Evolutionary conservation across 2,797 vertebrate species (phyloP).

Genomic region (Babyrousa celebensis): DNA sequence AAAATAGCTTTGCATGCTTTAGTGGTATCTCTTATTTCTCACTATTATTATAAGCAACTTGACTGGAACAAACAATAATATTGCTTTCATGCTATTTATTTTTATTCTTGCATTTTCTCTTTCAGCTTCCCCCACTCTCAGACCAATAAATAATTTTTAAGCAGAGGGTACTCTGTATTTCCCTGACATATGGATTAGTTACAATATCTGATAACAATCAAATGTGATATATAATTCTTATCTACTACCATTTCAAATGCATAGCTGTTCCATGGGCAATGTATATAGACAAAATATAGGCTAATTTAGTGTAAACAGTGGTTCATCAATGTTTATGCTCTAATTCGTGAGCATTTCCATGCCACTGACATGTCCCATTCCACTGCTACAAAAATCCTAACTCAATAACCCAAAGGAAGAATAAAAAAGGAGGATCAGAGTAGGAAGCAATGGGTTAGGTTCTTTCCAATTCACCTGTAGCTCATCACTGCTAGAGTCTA

Average conservation of each 20-base stretch:
- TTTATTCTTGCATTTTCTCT: conserved; percentile 43
- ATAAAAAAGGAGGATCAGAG: background rate
- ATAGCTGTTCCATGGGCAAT: background rate
- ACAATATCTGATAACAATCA: conserved; percentile 43
- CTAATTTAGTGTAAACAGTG: background rate
- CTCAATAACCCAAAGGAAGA: background rate
- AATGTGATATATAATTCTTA: conserved; percentile 13
- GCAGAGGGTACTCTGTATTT: background rate
- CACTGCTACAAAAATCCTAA: conserved; percentile 18
- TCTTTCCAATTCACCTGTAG: background rate
- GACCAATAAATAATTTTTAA: conserved; percentile 54
- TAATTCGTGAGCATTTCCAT: background rate
- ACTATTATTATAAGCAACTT: conserved; percentile 51
- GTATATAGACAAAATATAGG: background rate
- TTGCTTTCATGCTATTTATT: conserved; percentile 8
- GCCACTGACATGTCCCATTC: background rate
- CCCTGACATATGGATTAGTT: background rate
- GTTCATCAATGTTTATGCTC: background rate
- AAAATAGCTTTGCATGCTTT: conserved; percentile 68
- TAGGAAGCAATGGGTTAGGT: background rate
- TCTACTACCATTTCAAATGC: conserved; percentile 40
- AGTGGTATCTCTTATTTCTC: conserved; percentile 16
- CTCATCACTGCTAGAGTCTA: background rate
- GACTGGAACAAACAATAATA: conserved; percentile 25
- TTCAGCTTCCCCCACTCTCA: conserved; percentile 19